A percentile compares a stretch with the other conserved stretches of the same genome.
phyloP scores from a whole-genome alignment of 2,888 invertebrate species.

The Euphydryas editha region DNA sequence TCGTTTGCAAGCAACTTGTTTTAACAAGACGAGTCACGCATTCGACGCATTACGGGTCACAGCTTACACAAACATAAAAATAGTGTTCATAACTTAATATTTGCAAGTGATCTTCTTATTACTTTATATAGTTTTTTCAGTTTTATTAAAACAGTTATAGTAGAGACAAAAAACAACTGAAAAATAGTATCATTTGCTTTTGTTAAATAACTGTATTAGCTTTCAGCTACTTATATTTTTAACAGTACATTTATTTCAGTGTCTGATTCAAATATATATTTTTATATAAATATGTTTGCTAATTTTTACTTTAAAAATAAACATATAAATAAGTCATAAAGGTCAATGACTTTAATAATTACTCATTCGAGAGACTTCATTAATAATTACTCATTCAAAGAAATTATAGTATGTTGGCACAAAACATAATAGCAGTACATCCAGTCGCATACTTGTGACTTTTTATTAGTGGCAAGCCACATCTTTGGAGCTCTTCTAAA shows the following conservation, averaged over 20 bases:
- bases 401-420: slow-evolving; percentile 10
- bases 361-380: slow-evolving; percentile 6
- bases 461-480: neutral
- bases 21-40: slow-evolving; percentile 61
- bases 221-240: neutral
- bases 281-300: neutral
- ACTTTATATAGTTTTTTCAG: neutral
- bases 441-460: neutral
- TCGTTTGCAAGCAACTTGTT: slow-evolving; percentile 67
- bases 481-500: neutral
- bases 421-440: slow-evolving; percentile 10
- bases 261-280: no score
- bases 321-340: slow-evolving; percentile 6
- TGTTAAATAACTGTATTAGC: no score
- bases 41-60: slow-evolving; percentile 8
- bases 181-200: no score
- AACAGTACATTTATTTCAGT: no score
- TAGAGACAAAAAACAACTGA: no score
- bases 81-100: neutral
- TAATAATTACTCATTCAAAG: slow-evolving; percentile 18
- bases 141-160: no score
- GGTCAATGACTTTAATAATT: slow-evolving; percentile 14
- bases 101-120: neutral
- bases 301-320: slow-evolving; percentile 7
- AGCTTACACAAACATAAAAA: neutral